phyloP scores from a whole-genome alignment of 2,888 invertebrate species.

The Ormia ochracea region DNA sequence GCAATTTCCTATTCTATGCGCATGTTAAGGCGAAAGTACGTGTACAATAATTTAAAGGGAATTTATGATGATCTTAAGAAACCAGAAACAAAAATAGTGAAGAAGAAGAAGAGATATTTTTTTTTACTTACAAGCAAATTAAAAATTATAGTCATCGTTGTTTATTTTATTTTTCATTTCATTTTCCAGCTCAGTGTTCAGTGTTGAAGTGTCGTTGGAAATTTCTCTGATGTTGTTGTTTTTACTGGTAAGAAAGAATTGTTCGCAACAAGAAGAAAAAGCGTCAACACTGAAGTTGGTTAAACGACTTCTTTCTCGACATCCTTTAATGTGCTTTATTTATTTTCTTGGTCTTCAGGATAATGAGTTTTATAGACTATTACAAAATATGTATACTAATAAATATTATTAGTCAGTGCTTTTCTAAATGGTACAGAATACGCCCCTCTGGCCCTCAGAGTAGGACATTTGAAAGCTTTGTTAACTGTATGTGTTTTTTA shows the following conservation, averaged over 20 bases:
- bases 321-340: conserved; percentile 1
- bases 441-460: no score
- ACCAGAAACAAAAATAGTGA: conserved; percentile 11
- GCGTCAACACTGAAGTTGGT: conserved; percentile 43
- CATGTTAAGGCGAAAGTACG: not conserved
- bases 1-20: conserved; percentile 10
- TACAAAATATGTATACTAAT: no score
- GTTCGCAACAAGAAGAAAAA: conserved; percentile 34
- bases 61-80: conserved; percentile 58
- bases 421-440: no score
- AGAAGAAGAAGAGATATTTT: conserved; percentile 37
- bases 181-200: conserved; percentile 5
- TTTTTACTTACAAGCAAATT: conserved; percentile 54
- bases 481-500: no score
- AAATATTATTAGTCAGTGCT: no score
- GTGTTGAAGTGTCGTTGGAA: not conserved
- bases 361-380: no score
- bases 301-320: conserved; percentile 39
- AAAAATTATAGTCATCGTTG: conserved; percentile 56
- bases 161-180: conserved; percentile 19
- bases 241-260: conserved; percentile 35
- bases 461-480: no score
- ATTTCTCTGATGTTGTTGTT: not conserved
- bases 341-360: not conserved
- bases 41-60: conserved; percentile 55